Conservation (phyloP, 1,140 invertebrate species). For the Drosophila pseudoananassae region DNA sequence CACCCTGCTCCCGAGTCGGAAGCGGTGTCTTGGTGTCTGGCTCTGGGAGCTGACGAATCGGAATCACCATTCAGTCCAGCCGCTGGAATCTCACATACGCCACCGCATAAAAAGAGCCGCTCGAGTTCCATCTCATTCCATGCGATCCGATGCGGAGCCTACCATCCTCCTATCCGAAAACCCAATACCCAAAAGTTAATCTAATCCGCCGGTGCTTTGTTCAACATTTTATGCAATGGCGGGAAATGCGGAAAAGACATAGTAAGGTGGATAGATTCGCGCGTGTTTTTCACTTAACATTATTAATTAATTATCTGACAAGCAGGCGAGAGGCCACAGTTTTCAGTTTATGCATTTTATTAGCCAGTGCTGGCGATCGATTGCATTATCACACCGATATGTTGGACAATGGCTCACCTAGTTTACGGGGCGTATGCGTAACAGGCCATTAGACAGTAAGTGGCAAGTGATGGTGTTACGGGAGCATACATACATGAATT, state of each 20-base stretch:
- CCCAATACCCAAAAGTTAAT: conserved; percentile 4
- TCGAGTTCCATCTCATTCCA: conserved; percentile 20
- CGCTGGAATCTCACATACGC: conserved; percentile 42
- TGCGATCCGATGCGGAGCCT: conserved; percentile 1
- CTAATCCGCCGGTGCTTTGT: conserved; percentile 28
- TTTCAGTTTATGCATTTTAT: conserved; percentile 19
- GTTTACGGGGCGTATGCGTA: conserved; percentile 38
- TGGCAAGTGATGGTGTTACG: background rate
- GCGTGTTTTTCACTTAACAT: conserved; percentile 45
- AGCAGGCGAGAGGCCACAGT: conserved; percentile 17
- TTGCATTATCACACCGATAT: conserved; percentile 44
- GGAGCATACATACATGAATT: background rate
- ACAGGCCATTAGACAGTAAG: background rate
- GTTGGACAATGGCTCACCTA: conserved; percentile 52
- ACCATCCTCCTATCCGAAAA: background rate
- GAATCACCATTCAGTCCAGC: conserved; percentile 27
- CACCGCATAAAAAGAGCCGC: conserved; percentile 4
- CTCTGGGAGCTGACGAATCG: conserved; percentile 36
- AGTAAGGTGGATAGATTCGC: conserved; percentile 29
- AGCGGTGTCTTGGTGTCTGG: conserved; percentile 43
- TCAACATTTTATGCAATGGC: conserved; percentile 57
- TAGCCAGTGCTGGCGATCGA: conserved; percentile 25
- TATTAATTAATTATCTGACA: conserved; percentile 33
- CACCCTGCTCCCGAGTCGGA: conserved; percentile 51
- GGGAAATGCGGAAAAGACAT: conserved; percentile 65